Percentiles rank a stretch among this genome's conserved stretches.
Conservation (phyloP, 1,140 invertebrate genomes). For the Samia ricini region DNA sequence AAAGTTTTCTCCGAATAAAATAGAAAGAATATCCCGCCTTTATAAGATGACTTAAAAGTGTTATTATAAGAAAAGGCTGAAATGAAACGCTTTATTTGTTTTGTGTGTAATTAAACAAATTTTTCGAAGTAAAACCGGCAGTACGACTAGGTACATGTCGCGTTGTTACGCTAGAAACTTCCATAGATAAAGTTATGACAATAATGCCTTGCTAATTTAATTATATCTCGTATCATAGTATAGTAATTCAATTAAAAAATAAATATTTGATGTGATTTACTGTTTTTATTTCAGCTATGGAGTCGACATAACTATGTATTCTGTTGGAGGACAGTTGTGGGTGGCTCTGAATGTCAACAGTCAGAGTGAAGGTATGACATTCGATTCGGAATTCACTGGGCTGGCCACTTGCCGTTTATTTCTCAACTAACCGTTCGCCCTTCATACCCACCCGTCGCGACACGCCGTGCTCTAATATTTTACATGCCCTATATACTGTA, state of each 20-base stretch:
- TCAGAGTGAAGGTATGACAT: constrained; percentile 11
- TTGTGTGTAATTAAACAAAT: no score
- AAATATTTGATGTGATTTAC: background rate
- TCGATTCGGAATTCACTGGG: constrained; percentile 11
- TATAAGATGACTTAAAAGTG: no score
- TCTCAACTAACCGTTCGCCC: constrained; percentile 7
- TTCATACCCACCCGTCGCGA: constrained; percentile 2
- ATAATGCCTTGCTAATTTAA: no score
- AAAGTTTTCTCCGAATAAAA: no score
- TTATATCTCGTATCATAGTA: background rate
- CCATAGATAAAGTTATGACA: no score
- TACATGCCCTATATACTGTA: background rate
- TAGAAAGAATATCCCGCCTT: no score
- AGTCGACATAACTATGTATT: background rate
- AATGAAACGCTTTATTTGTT: no score
- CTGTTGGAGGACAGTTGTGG: background rate
- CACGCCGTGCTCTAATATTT: constrained; percentile 2
- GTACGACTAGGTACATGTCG: no score
- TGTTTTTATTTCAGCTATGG: background rate
- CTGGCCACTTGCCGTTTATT: constrained; percentile 8
- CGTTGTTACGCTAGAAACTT: no score
- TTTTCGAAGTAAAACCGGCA: no score
- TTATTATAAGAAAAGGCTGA: no score
- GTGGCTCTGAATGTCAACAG: constrained; percentile 10
- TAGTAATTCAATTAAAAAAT: background rate